phyloP scores from a whole-genome alignment of 2,113 vertebrate species.

The Ellobius talpinus region DNA sequence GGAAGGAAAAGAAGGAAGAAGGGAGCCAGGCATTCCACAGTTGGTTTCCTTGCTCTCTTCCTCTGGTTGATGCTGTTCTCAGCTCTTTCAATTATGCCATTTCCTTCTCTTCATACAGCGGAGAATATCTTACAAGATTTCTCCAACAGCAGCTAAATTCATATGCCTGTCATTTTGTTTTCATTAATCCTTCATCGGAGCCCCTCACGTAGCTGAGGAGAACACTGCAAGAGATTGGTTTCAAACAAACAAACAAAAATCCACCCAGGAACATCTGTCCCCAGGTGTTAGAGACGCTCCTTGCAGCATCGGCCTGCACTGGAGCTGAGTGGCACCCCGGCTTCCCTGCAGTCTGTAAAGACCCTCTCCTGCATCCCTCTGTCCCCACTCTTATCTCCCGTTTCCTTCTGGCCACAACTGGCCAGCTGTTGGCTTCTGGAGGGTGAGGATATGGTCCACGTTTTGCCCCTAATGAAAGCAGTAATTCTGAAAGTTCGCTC shows the following conservation, averaged over 20 bases:
- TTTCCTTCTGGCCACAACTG: slow-evolving; percentile 64
- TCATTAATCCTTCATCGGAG: slow-evolving; percentile 85
- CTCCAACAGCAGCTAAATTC: slow-evolving; percentile 86
- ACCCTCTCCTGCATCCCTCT: slow-evolving; percentile 53
- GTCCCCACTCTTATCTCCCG: slow-evolving; percentile 53
- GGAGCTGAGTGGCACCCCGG: neutral
- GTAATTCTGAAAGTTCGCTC: neutral
- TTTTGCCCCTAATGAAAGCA: slow-evolving; percentile 68
- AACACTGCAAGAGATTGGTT: slow-evolving; percentile 83
- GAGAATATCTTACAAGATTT: slow-evolving; percentile 87
- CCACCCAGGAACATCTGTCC: slow-evolving; percentile 74
- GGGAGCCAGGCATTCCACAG: slow-evolving; percentile 21
- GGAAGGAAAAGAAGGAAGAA: neutral
- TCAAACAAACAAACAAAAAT: slow-evolving; percentile 78
- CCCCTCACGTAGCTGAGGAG: slow-evolving; percentile 84
- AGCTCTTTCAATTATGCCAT: slow-evolving; percentile 84
- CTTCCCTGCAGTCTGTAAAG: slow-evolving; percentile 67
- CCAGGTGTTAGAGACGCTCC: slow-evolving; percentile 29
- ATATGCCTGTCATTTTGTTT: slow-evolving; percentile 88
- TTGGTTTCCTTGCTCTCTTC: slow-evolving; percentile 80
- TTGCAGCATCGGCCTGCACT: slow-evolving; percentile 60
- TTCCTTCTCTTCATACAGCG: slow-evolving; percentile 86
- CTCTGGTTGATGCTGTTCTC: slow-evolving; percentile 80
- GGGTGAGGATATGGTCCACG: neutral
- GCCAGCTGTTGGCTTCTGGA: slow-evolving; percentile 70